Evolutionary conservation across 2,888 invertebrate species (phyloP).

Genomic region (Hartigia nigra): DNA sequence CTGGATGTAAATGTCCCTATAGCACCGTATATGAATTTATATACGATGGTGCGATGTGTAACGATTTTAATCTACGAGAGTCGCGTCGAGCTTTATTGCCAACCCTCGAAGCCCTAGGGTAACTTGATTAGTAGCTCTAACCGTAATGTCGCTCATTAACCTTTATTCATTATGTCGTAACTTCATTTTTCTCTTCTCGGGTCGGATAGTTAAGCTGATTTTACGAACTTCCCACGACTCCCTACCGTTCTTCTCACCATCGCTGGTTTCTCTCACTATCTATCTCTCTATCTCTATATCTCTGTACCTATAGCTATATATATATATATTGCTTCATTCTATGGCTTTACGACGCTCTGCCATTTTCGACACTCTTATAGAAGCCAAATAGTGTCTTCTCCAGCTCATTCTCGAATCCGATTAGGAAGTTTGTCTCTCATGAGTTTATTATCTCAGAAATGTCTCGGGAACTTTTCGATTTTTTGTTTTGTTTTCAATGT

Average conservation of each 20-base stretch:
- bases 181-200: conserved; percentile 16
- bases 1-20: background rate
- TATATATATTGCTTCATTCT: background rate
- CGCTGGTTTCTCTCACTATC: background rate
- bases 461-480: background rate
- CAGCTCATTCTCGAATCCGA: background rate
- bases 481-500: background rate
- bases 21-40: background rate
- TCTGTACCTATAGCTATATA: background rate
- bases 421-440: background rate
- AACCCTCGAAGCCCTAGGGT: conserved; percentile 8
- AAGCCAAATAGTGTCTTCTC: background rate
- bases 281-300: background rate
- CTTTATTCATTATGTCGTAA: conserved; percentile 17
- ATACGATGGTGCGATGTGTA: conserved; percentile 13
- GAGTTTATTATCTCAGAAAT: background rate
- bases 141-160: conserved; percentile 22
- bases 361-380: background rate
- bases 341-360: background rate
- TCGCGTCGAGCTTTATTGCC: conserved; percentile 26
- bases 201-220: conserved; percentile 17
- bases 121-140: conserved; percentile 13
- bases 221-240: conserved; percentile 6
- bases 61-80: conserved; percentile 39
- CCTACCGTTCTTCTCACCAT: background rate